Evolutionary conservation across 2,888 invertebrate genomes (phyloP), one percentile per base, ranked within the genome.

Genomic region (Nomada hirtipes): DNA sequence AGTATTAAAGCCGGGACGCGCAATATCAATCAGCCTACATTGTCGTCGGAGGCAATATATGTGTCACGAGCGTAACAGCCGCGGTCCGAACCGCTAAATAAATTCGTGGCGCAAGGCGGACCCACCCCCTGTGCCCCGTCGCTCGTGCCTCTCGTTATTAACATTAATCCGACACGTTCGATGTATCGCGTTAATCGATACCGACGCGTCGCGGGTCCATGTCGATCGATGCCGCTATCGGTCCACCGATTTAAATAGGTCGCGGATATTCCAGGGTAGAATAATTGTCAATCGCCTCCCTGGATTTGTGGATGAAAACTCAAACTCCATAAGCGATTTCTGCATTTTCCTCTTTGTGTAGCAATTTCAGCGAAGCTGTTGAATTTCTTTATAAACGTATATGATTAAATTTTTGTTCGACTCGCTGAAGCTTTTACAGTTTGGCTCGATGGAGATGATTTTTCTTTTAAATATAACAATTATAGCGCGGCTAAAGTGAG

Each of bases 1-100:
- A 84, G 79, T 79, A 84, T 83, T 84, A 84, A 83, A 84, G 76
- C 83, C 79, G 76, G 76, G 75, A 79, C 79, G 83, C 76, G 84
- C 79, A 84, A 83, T 79, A 84, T 84, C 83, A 84, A 84, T 84
- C 84, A 83, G 83, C 70, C 67, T 36, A 67, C 84, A 76, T 83
- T 83, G 83, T 84, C 83, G 76, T 74, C 79, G 70, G 29, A 57
- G 26, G 83, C 82, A 78, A 82, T 83, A 83, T 83, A 83, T 82
- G 83, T 83, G 82, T 83, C 82, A 83, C 74, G 67, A 59, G 73
- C 72, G 82, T 76, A 83, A 77, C 82, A 75, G 26, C 75, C 63
- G 71, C 63, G 74, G 76, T 64, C 9, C 76, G 65, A 60, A 63
- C 65, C 65, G 79, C 70, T 76, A 76, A 84, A 84, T 76, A 84